Evolutionary conservation across 2,797 vertebrate genomes (phyloP).

Genomic region (Parauchenoglanis punctatus): DNA sequence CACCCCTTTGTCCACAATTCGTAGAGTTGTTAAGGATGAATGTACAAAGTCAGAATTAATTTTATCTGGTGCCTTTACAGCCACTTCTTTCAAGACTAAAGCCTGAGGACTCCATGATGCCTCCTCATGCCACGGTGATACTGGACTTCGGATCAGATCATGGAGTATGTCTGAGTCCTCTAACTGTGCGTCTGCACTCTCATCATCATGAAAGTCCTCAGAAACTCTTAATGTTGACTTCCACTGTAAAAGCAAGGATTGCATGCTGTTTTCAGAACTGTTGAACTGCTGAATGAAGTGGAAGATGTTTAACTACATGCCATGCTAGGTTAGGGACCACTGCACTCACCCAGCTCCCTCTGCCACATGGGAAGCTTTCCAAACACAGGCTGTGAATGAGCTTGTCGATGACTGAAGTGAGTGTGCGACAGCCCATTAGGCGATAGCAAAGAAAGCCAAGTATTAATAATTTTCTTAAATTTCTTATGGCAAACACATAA

Average conservation of each 20-base stretch:
- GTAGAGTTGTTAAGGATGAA: slow-evolving; percentile 71
- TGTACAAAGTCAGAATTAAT: slow-evolving; percentile 61
- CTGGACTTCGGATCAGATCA: background rate
- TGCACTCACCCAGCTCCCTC: slow-evolving; percentile 33
- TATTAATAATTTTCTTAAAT: background rate
- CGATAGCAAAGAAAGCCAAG: too few species aligned
- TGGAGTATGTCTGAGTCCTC: background rate
- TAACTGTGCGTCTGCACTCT: background rate
- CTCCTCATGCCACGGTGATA: slow-evolving; percentile 7
- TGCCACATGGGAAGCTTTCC: slow-evolving; percentile 22
- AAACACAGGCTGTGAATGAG: slow-evolving; percentile 22
- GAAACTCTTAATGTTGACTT: background rate
- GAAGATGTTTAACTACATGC: background rate
- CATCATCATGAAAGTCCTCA: slow-evolving; percentile 6
- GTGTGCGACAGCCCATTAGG: slow-evolving; percentile 3
- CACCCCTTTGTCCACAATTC: slow-evolving; percentile 76
- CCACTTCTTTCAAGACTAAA: slow-evolving; percentile 20
- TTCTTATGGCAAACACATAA: background rate
- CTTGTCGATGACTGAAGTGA: slow-evolving; percentile 5
- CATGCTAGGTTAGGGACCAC: background rate
- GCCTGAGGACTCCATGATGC: slow-evolving; percentile 29
- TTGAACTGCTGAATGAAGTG: background rate
- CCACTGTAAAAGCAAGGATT: slow-evolving; percentile 3
- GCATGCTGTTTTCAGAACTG: too few species aligned
- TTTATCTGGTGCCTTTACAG: slow-evolving; percentile 12